phyloP scores from a whole-genome alignment of 2,797 vertebrate species.

The Cirrhinus molitorella region DNA sequence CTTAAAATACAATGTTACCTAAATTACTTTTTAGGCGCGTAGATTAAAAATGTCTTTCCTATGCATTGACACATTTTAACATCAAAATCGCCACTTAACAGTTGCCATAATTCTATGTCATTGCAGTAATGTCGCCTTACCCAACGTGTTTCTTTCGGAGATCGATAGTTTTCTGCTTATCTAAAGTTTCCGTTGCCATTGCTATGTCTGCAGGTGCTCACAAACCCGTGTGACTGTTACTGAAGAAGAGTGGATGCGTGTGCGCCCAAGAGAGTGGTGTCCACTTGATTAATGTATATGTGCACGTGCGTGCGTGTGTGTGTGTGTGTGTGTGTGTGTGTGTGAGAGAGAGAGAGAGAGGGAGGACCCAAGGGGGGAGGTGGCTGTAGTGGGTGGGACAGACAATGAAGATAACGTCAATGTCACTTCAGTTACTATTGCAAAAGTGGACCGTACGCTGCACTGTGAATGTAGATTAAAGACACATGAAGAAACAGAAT shows the following conservation, averaged over 20 bases:
- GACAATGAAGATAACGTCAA: neutral
- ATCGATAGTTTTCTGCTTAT: constrained; percentile 86
- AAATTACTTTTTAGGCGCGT: neutral
- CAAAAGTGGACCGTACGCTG: neutral
- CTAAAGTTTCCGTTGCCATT: constrained; percentile 76
- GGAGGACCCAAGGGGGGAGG: neutral
- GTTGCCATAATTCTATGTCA: neutral
- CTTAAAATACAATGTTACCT: too few relatives aligned
- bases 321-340: neutral
- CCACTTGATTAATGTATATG: neutral
- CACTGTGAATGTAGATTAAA: constrained; percentile 31
- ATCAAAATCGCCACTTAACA: neutral
- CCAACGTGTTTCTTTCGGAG: constrained; percentile 89
- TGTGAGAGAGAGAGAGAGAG: neutral
- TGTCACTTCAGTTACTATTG: neutral
- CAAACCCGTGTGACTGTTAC: neutral
- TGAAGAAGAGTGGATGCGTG: constrained; percentile 13
- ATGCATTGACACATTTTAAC: neutral
- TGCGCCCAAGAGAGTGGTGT: neutral
- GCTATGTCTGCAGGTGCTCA: neutral
- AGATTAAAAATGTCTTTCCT: neutral
- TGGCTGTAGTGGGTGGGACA: neutral
- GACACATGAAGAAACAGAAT: constrained; percentile 71
- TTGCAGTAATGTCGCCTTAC: constrained; percentile 70
- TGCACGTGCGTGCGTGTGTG: too few relatives aligned